Percentiles rank a stretch among this genome's conserved stretches.
Conservation (phyloP, 2,888 invertebrate species). For the Parnassius orleans region DNA sequence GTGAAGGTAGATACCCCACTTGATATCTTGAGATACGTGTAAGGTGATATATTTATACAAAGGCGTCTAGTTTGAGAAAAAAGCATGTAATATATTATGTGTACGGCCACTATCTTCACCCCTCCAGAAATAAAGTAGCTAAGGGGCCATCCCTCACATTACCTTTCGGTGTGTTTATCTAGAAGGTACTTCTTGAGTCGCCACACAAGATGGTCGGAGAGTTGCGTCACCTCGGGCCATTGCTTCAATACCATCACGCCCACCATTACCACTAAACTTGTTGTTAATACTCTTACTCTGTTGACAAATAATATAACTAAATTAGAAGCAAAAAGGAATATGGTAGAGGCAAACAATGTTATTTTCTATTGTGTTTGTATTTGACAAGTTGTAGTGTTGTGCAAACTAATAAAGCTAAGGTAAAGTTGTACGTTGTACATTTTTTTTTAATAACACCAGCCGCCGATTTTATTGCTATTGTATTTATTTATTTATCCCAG, state of each 20-base stretch:
- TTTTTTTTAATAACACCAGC: too few species aligned
- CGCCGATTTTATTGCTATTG: too few species aligned
- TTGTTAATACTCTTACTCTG: slow-evolving; percentile 93
- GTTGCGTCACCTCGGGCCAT: slow-evolving; percentile 93
- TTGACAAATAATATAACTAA: background rate
- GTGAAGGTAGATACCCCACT: too few species aligned
- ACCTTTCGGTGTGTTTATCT: slow-evolving; percentile 83
- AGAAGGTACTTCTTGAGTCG: slow-evolving; percentile 89
- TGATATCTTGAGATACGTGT: too few species aligned
- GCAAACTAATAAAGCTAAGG: too few species aligned
- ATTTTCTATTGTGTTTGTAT: too few species aligned
- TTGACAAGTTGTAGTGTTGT: too few species aligned
- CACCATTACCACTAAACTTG: slow-evolving; percentile 89
- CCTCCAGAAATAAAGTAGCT: slow-evolving; percentile 6
- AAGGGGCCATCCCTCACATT: slow-evolving; percentile 41
- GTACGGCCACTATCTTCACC: background rate
- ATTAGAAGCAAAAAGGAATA: too few species aligned
- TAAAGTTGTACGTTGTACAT: too few species aligned
- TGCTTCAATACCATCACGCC: slow-evolving; percentile 92
- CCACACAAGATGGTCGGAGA: slow-evolving; percentile 89
- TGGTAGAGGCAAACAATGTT: too few species aligned
- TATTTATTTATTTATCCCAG: too few species aligned
- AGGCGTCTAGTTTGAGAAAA: slow-evolving; percentile 7
- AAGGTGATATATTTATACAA: slow-evolving; percentile 8
- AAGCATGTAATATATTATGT: slow-evolving; percentile 4